phyloP scores from a whole-genome alignment of 2,888 invertebrate species.

The Apodemia zela region DNA sequence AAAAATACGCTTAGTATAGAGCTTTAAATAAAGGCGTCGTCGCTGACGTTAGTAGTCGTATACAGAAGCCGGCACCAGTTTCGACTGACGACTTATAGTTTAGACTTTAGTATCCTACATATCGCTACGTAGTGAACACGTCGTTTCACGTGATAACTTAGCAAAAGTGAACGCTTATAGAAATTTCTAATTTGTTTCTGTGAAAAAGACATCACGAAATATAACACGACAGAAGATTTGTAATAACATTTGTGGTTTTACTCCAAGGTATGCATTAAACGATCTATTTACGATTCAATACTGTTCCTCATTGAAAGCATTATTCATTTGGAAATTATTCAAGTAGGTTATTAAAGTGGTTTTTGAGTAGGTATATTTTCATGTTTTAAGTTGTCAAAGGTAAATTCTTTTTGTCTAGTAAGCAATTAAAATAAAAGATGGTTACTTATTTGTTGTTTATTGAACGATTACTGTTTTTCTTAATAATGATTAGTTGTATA shows the following conservation, averaged over 20 bases:
- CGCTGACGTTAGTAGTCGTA: no score
- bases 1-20: no score
- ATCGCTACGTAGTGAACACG: conserved; percentile 2
- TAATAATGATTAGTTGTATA: no score
- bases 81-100: neutral
- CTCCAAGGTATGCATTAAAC: neutral
- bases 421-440: no score
- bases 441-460: no score
- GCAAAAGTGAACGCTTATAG: neutral
- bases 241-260: neutral
- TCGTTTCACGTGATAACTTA: neutral
- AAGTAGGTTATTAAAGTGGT: neutral
- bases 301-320: neutral
- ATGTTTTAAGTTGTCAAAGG: no score
- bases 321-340: neutral
- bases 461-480: no score
- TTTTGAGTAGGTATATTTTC: no score
- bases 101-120: conserved; percentile 1
- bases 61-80: no score
- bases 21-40: no score
- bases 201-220: neutral
- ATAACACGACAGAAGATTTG: neutral
- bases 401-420: no score
- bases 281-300: neutral
- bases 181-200: neutral